Base-by-base conservation (phyloP, 2,113 vertebrate species). In the Raja brachyura region DNA sequence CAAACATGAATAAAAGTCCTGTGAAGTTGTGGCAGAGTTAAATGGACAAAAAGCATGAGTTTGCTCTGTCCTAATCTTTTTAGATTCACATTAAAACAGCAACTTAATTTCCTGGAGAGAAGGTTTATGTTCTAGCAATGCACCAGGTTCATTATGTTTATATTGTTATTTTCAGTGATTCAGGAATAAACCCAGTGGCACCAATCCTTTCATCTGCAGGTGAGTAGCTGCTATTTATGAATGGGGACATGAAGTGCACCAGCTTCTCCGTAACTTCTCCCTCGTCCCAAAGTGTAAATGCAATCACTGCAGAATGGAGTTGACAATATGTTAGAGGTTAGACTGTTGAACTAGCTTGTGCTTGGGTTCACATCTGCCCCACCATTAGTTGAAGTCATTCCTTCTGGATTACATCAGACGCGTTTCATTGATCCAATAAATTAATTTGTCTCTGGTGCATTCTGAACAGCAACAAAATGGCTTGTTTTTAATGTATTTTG, bases 151-250 rank as follows among this genome's bases (percentile, higher is more conserved):
- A 75, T 54, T 39, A 31, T 33, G 31, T 73, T 63, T 93, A 25
- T 70, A 81, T 93, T 81, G 20, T 63, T 93, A 68, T 93, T 96
- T 96, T 61, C 96, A 99, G 99, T 93, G 99, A 99, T 93, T 97
- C 99, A 0, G 99, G 99, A 94, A 96, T 99, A 95, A 98, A 95
- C 95, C 98, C 98, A 94, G 96, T 97, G 0, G 94, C 98, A 93
- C 97, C 98, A 25, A 95, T 98, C 93, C 96, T 98, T 95, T 97
- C 98, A 0, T 97, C 97, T 94, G 98, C 98, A 97, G 98, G 99
- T 99, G 96, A 92, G 90, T 92, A 92, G 66, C 76, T 93, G 56
- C n/a, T 78, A 18, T 70, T 78, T 28, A 59, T 93, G 59, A 25
- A 54, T 66, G 28, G n/a, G 73, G 75, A 73, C 7, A 10, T 90